These are phyloP conservation scores for Amphiprion ocellaris DNA, from an alignment of 2,113 vertebrate species.

Conservation along the genomic window DNA sequence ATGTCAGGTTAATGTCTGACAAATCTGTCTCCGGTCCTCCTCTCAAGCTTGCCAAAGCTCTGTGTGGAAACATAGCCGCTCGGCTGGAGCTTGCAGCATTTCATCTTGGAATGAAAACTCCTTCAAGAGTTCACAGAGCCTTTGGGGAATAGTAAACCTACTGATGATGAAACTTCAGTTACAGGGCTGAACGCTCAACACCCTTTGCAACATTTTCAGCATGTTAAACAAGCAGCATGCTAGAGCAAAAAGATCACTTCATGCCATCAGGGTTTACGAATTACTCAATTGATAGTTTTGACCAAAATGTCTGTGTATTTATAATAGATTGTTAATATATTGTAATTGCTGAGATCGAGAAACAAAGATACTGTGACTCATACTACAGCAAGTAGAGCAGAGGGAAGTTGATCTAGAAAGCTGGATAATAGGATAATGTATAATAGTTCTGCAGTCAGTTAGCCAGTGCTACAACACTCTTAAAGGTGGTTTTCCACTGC, in stretches of 20 bases:
- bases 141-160: slow-evolving; percentile 21
- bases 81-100: slow-evolving; percentile 46
- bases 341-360: neutral
- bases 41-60: slow-evolving; percentile 29
- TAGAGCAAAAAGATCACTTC: neutral
- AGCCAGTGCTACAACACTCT: no score
- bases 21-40: slow-evolving; percentile 49
- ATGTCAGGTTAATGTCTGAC: slow-evolving; percentile 58
- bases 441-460: no score
- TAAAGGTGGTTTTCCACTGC: no score
- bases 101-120: slow-evolving; percentile 25
- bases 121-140: slow-evolving; percentile 21
- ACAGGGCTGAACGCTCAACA: slow-evolving; percentile 28
- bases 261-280: neutral
- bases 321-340: neutral
- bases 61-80: slow-evolving; percentile 43
- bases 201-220: slow-evolving; percentile 1
- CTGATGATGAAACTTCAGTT: slow-evolving; percentile 43
- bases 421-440: no score
- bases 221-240: slow-evolving; percentile 10
- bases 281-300: neutral
- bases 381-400: neutral
- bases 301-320: neutral
- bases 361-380: neutral
- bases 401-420: no score